Conservation (phyloP, 2,888 invertebrate species). For the Microctonus hyperodae region DNA sequence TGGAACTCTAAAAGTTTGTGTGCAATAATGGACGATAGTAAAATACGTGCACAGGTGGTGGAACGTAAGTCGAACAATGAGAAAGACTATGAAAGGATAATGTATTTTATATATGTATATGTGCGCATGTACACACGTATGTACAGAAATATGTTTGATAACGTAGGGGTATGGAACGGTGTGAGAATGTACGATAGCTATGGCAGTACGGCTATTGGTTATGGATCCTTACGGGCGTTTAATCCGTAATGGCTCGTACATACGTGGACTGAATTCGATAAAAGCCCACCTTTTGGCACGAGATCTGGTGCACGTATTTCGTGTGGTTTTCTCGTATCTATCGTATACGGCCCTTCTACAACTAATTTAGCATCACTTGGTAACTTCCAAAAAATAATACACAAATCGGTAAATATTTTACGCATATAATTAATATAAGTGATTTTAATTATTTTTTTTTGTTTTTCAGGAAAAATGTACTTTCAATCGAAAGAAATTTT, state of each 20-base stretch:
- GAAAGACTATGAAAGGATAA: slow-evolving; percentile 27
- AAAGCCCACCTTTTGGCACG: slow-evolving; percentile 33
- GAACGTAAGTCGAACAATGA: slow-evolving; percentile 32
- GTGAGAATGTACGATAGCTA: slow-evolving; percentile 4
- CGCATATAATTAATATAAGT: no score
- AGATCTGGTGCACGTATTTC: slow-evolving; percentile 33
- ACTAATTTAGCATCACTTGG: slow-evolving; percentile 6
- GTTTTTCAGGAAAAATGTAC: no score
- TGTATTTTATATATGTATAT: slow-evolving; percentile 13
- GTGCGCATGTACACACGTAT: neutral
- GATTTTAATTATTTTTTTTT: no score
- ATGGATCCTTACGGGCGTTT: slow-evolving; percentile 50
- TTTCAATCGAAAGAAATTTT: no score
- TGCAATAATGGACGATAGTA: slow-evolving; percentile 29
- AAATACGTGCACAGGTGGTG: slow-evolving; percentile 33
- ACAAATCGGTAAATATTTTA: no score
- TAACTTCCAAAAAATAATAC: neutral
- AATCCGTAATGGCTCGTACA: slow-evolving; percentile 47
- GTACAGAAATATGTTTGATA: slow-evolving; percentile 15
- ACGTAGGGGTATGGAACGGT: slow-evolving; percentile 2
- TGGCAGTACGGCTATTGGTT: slow-evolving; percentile 40
- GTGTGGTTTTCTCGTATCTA: slow-evolving; percentile 29
- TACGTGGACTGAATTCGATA: slow-evolving; percentile 47
- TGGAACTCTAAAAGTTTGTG: slow-evolving; percentile 25
- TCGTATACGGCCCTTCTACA: neutral